phyloP scores from a whole-genome alignment of 2,113 vertebrate species.

The Crotalus helleri region DNA sequence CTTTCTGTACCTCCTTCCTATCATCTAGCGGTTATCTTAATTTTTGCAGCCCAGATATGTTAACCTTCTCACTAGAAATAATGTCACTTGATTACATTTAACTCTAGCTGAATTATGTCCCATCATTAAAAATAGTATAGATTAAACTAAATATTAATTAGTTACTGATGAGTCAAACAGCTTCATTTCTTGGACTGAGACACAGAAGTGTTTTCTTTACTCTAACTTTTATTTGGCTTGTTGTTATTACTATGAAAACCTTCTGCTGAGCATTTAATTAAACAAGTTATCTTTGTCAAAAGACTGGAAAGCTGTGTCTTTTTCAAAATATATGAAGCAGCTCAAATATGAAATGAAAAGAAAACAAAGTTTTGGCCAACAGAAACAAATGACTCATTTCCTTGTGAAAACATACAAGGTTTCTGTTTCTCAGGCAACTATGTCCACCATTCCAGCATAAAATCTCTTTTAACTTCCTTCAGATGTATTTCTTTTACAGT shows the following conservation, averaged over 20 bases:
- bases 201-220: conserved; percentile 35
- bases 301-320: conserved; percentile 64
- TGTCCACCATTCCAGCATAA: conserved; percentile 72
- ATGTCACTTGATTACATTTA: neutral
- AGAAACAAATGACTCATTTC: conserved; percentile 84
- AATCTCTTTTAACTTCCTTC: conserved; percentile 61
- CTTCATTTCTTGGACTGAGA: conserved; percentile 12
- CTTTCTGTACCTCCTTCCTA: neutral
- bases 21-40: neutral
- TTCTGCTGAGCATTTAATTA: conserved; percentile 70
- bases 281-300: conserved; percentile 65
- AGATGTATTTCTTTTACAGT: conserved; percentile 70
- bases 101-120: neutral
- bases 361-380: conserved; percentile 77
- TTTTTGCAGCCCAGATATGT: neutral
- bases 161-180: neutral
- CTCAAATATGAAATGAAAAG: conserved; percentile 82
- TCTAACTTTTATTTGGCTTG: conserved; percentile 50
- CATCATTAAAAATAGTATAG: conserved; percentile 1
- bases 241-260: conserved; percentile 56
- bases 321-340: conserved; percentile 75
- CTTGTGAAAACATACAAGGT: conserved; percentile 79
- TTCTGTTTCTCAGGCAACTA: conserved; percentile 78
- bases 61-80: neutral
- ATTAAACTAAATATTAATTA: conserved; percentile 11